Base-by-base conservation (phyloP, 2,888 invertebrate genomes). In the Leucozona laternaria region DNA sequence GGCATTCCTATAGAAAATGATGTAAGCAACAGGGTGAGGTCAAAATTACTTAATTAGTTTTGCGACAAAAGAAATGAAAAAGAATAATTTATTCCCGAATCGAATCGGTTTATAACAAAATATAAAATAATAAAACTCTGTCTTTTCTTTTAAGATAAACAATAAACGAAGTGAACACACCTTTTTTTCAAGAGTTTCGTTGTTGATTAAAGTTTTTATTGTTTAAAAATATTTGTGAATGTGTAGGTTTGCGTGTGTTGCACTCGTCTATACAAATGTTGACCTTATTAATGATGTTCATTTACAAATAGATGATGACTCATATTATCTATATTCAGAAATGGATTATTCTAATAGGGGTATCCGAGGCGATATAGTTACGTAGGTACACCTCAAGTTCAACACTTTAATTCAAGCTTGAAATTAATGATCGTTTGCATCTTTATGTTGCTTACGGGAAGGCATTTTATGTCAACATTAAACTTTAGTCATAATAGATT, bases 21-120 rank as follows among this genome's bases (percentile, higher is more conserved):
- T 31, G 66, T 48, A 48, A 48, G 31, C 34, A 64, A 45, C 13
- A 48, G 66, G 66, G 48, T 66, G 66, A 66, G 66, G 66, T 48
- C 48, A 48, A 15, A 17, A 57, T 13, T 4, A 17, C 17, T 45
- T 11, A 20, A 37, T 6, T 58, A 13, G 6, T 22, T 60, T 15
- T 5, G 10, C 11, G 0, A 22, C 5, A 20, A 6, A 58, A 10
- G 34, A 37, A 37, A 58, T 58, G 8, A 58, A 22, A 60, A 60
- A 15, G 1, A 5, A 40, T 37, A 22, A 20, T 4, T 7, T 15
- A 60, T n/a, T 60, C 37, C 37, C 60, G 20, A 60, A 60, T 13
- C 15, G 22, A 13, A 13, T 40, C n/a, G 22, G 22, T 40, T 40
- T 17, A 55, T 28, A 55, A 28, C 31, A 31, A 7, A 17, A 22